Evolutionary conservation across 2,113 vertebrate genomes (phyloP), one percentile per base, ranked within the genome.

Genomic region (Perca flavescens): DNA sequence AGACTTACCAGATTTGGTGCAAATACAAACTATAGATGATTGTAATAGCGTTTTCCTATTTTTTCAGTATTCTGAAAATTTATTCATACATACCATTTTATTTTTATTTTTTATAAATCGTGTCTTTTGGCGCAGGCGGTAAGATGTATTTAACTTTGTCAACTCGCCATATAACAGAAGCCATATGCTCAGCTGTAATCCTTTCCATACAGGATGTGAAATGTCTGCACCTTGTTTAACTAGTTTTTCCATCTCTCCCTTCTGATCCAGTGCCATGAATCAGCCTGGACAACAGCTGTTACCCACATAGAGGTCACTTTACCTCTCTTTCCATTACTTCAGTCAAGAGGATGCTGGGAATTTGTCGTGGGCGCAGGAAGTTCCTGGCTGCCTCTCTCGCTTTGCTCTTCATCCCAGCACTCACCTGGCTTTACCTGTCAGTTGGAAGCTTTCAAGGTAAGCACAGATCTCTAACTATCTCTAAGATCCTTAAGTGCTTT

Each of bases 341-440:
- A 79, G 94, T 90, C 79, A 96, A 95, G 96, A 99, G 96, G 96
- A 99, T 99, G 98, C 97, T 99, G 96, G 98, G 97, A 94, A 97
- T 99, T 96, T 99, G 98, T 96, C 97, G 98, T 82, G 98, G 98
- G 91, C 96, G 98, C 95, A 96, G 98, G 96, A 99, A 98, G 95
- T 98, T 99, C 95, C 94, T 99, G 95, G 97, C 95, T 93, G 98
- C 97, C 89, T 97, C 97, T 71, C 91, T 99, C 77, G 97, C 96
- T 25, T 84, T 98, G 88, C 96, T 99, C 81, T 99, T 98, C 86
- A 97, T 99, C 89, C 98, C 98, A 8, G 97, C 98, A 0, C 62
- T 99, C 90, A 99, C 96, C 9, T 99, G 98, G 98, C 96, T 99
- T 85, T 99, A 99, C 93, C 94, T 99, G 78, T 98, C 99, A 74